Evolutionary conservation across 1,140 invertebrate species (phyloP).

Genomic region (Latrodectus geometricus): DNA sequence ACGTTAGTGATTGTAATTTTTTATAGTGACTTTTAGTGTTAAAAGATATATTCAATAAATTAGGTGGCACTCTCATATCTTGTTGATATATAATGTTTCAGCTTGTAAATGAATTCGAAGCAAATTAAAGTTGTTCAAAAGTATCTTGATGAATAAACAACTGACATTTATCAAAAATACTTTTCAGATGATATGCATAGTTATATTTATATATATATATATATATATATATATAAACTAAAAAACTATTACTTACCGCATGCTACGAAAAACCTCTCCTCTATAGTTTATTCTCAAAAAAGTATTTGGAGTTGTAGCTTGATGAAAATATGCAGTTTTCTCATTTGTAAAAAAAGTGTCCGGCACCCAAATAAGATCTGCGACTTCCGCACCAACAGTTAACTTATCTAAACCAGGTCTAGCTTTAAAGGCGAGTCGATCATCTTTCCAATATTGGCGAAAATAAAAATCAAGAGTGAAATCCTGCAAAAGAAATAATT

Average conservation of each 20-base stretch:
- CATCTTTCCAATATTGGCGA: slow-evolving; percentile 73
- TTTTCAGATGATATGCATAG: too few species aligned
- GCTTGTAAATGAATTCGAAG: too few species aligned
- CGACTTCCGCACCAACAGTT: slow-evolving; percentile 72
- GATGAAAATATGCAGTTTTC: slow-evolving; percentile 73
- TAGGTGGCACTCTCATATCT: too few species aligned
- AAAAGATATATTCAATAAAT: too few species aligned
- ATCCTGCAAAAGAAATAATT: slow-evolving; percentile 70
- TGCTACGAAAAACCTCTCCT: slow-evolving; percentile 71
- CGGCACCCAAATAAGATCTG: slow-evolving; percentile 73
- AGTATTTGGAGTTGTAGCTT: slow-evolving; percentile 73
- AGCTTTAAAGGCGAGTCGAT: slow-evolving; percentile 71
- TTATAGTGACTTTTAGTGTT: too few species aligned
- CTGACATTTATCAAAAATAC: too few species aligned
- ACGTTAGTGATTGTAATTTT: too few species aligned
- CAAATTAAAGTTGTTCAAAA: too few species aligned
- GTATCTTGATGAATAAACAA: too few species aligned
- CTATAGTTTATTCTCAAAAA: slow-evolving; percentile 72
- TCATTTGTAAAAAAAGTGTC: slow-evolving; percentile 74
- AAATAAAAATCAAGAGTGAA: slow-evolving; percentile 75
- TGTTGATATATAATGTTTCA: too few species aligned
- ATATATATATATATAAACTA: too few species aligned
- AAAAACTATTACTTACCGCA: slow-evolving; percentile 66
- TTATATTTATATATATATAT: too few species aligned
- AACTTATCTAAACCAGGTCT: slow-evolving; percentile 69